Percentiles rank a stretch among this genome's conserved stretches.
phyloP scores from a whole-genome alignment of 2,888 invertebrate genomes.

The Hylaea fasciaria region DNA sequence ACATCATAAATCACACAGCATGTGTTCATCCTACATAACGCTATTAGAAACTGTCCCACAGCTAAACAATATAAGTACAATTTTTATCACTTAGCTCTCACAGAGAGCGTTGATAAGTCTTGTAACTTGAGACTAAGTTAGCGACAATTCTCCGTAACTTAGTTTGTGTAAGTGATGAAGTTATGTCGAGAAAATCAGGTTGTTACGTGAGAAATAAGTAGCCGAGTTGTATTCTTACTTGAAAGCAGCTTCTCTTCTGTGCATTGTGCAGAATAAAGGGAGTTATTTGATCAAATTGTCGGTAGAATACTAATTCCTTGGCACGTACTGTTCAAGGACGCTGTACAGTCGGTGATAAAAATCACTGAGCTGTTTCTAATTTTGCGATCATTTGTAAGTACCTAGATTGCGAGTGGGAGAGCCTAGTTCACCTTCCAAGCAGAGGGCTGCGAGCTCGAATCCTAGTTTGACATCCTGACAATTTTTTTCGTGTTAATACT shows the following conservation, averaged over 20 bases:
- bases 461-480: too few species aligned
- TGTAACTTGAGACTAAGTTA: not conserved
- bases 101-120: constrained; percentile 10
- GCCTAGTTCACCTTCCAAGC: too few species aligned
- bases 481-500: too few species aligned
- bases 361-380: too few species aligned
- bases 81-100: constrained; percentile 1
- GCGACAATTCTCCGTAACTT: constrained; percentile 2
- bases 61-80: not conserved
- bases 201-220: constrained; percentile 3
- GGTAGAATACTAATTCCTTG: not conserved
- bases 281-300: not conserved
- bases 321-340: too few species aligned
- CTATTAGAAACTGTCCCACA: constrained; percentile 12
- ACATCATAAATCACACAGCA: constrained; percentile 28
- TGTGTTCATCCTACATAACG: constrained; percentile 19
- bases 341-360: too few species aligned
- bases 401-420: too few species aligned
- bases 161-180: constrained; percentile 1
- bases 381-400: too few species aligned
- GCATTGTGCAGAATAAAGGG: not conserved
- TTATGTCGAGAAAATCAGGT: constrained; percentile 7
- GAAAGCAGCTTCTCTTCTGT: not conserved
- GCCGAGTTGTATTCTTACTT: not conserved
- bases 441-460: too few species aligned